Evolutionary conservation across 2,888 invertebrate species (phyloP).

Genomic region (Pterostichus niger): DNA sequence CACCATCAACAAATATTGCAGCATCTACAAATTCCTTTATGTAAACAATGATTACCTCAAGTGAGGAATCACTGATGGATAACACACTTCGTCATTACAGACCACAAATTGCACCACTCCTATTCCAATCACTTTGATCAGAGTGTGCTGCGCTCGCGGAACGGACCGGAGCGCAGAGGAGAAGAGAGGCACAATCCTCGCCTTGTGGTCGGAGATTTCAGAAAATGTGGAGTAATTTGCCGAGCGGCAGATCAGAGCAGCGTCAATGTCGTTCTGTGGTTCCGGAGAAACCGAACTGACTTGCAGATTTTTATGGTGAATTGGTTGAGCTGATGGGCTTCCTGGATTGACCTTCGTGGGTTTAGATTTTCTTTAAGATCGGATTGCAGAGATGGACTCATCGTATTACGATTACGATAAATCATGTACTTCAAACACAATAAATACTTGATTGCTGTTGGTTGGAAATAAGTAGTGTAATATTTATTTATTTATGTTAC

Average conservation of each 20-base stretch:
- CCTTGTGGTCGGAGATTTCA: conserved; percentile 51
- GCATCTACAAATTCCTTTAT: conserved; percentile 13
- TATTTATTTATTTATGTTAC: no score
- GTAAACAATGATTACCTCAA: conserved; percentile 32
- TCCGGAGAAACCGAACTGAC: conserved; percentile 13
- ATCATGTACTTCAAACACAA: no score
- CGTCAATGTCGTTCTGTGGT: conserved; percentile 59
- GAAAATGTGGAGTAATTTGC: conserved; percentile 56
- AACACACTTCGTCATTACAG: conserved; percentile 21
- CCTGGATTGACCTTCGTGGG: conserved; percentile 13
- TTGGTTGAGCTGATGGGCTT: conserved; percentile 3
- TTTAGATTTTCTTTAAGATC: background rate
- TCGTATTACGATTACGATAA: no score
- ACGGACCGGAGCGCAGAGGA: no score
- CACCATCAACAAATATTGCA: conserved; percentile 3
- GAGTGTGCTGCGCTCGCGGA: background rate
- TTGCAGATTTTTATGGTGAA: conserved; percentile 7
- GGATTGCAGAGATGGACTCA: background rate
- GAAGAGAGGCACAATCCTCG: background rate
- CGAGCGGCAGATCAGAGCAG: background rate
- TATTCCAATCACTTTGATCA: conserved; percentile 14
- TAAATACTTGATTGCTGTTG: no score
- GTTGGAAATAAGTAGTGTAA: no score
- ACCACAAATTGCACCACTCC: conserved; percentile 45
- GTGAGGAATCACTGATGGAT: conserved; percentile 16